A percentile compares a stretch with the other conserved stretches of the same genome.
These are phyloP conservation scores for Kryphioiulus occultus DNA, from an alignment of 2,888 invertebrate species.

Conservation along the genomic window DNA sequence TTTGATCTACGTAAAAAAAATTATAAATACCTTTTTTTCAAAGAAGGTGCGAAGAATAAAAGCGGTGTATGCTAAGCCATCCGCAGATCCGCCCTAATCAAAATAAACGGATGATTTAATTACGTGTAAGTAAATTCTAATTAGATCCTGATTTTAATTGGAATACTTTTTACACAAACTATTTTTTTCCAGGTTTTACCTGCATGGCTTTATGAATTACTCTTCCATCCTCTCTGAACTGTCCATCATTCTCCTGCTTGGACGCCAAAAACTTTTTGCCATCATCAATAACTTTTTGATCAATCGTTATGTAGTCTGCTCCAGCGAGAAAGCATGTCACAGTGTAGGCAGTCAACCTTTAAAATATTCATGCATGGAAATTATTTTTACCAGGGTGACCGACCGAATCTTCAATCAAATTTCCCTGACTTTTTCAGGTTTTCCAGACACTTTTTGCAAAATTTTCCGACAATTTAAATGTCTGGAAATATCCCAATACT, in stretches of 20 bases:
- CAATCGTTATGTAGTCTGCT: constrained; percentile 32
- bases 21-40: not conserved
- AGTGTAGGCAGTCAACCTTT: constrained; percentile 44
- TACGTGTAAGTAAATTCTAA: not conserved
- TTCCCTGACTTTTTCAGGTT: too few relatives aligned
- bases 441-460: too few relatives aligned
- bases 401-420: too few relatives aligned
- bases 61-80: not conserved
- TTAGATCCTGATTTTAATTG: too few relatives aligned
- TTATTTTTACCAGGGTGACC: too few relatives aligned
- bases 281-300: not conserved
- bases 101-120: not conserved
- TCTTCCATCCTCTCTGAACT: constrained; percentile 14
- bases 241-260: not conserved
- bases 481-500: too few relatives aligned
- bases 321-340: not conserved
- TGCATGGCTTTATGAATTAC: constrained; percentile 42
- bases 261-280: not conserved
- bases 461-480: too few relatives aligned
- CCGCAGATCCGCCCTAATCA: not conserved
- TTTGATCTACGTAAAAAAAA: too few relatives aligned
- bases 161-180: too few relatives aligned
- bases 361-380: not conserved
- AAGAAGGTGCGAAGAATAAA: not conserved
- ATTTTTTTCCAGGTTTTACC: not conserved